Base-by-base conservation (phyloP, 2,888 invertebrate genomes). In the Limnephilus auricula region DNA sequence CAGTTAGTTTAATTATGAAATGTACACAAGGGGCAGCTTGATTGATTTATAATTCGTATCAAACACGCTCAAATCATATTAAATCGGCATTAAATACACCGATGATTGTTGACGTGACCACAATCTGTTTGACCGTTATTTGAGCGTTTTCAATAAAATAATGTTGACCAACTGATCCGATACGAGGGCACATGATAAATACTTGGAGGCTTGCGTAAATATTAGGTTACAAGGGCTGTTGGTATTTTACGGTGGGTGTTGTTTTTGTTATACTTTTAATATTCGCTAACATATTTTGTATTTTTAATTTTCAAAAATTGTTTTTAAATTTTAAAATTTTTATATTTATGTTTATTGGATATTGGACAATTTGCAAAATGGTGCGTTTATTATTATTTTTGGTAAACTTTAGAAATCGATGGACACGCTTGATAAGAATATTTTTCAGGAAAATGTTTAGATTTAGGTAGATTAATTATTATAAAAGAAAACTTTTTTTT, bases 11-110 rank as follows among this genome's bases (percentile, higher is more conserved):
- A 6, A 65, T 65, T 30, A n/a, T 12, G 13, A 40, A 40, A 85
- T 37, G 87, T 78, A 32, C 37, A 79, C 34, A 30, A 88, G 40
- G 82, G 37, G 82, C 80, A 40, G 86, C 88, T 89, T 91, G 92
- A 92, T 91, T 92, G 92, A 90, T 92, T 91, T 91, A 91, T 92
- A 92, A 92, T 92, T 90, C 79, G 89, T n/a, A 31, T 79, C 31
- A 86, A 83, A 89, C 92, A 92, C 90, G 92, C 92, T 84, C 92
- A 91, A 90, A 89, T 89, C 91, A 90, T 91, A 92, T 92, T 92
- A 91, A 84, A 87, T 82, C 78, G 91, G 79, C 91, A 91, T 92
- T 91, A 91, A 91, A 91, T 89, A 90, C 83, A 82, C 87, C 84
- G 65, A 89, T 82, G 91, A 90, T 90, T 91, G 91, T 91, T 91